These are phyloP conservation scores for Rhombomys opimus DNA, from an alignment of 2,113 vertebrate genomes.

Conservation along the genomic window DNA sequence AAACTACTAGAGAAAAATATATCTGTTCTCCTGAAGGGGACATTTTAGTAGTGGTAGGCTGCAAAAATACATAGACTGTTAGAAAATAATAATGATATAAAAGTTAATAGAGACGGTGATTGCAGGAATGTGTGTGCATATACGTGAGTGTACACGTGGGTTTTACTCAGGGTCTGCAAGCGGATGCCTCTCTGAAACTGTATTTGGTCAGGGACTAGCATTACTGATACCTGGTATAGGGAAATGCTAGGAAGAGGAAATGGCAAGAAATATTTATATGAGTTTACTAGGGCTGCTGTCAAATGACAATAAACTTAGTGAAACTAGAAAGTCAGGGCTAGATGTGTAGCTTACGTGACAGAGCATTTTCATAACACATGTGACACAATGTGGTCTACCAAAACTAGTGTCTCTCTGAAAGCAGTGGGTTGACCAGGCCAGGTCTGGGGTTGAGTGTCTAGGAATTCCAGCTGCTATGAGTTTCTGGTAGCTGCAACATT, in stretches of 20 bases:
- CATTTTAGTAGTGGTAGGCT: not conserved
- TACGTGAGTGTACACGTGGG: rapidly evolving
- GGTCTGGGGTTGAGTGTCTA: not conserved
- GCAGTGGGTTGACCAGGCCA: too few species aligned
- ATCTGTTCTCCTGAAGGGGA: not conserved
- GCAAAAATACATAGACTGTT: not conserved
- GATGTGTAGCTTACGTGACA: not conserved
- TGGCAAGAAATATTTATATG: not conserved
- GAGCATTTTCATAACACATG: not conserved
- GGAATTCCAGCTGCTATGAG: not conserved
- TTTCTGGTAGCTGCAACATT: not conserved
- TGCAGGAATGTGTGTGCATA: not conserved
- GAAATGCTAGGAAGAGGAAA: not conserved
- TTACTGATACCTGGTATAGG: not conserved
- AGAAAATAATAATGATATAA: not conserved
- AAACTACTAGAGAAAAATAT: not conserved
- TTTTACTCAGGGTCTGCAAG: not conserved
- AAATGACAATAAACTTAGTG: not conserved
- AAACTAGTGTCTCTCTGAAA: not conserved
- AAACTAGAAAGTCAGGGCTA: not conserved
- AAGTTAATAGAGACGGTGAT: not conserved
- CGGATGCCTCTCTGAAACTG: not conserved
- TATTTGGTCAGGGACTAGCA: not conserved
- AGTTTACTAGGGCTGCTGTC: not conserved
- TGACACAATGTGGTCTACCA: not conserved